Evolutionary conservation across 2,888 invertebrate species (phyloP).

Genomic region (Chrysolina americana): DNA sequence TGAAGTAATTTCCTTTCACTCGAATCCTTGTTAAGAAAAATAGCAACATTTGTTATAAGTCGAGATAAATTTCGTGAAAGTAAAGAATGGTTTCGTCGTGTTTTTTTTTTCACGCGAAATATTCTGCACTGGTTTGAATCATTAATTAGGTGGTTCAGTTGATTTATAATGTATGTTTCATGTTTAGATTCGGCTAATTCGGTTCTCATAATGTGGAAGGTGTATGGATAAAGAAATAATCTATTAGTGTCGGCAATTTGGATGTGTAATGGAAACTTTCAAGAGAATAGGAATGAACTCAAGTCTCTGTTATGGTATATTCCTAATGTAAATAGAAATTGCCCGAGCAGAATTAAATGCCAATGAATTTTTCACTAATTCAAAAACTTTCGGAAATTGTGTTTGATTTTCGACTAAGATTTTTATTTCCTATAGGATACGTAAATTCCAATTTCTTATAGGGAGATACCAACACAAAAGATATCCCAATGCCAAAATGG

Average conservation of each 20-base stretch:
- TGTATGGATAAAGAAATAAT: background rate
- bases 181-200: background rate
- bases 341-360: too few species aligned
- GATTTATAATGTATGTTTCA: background rate
- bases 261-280: background rate
- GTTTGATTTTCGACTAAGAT: too few species aligned
- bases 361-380: too few species aligned
- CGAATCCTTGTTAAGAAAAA: background rate
- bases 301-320: too few species aligned
- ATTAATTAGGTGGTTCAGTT: background rate
- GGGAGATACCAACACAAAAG: too few species aligned
- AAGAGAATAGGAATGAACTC: too few species aligned
- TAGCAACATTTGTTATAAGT: background rate
- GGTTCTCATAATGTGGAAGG: background rate
- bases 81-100: background rate
- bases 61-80: slow-evolving; percentile 7
- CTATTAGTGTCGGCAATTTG: background rate
- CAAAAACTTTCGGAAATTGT: too few species aligned
- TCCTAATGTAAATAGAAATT: too few species aligned
- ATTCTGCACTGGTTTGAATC: background rate
- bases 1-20: slow-evolving; percentile 3
- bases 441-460: too few species aligned
- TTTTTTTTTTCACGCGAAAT: slow-evolving; percentile 5
- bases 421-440: too few species aligned
- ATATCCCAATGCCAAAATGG: too few species aligned